phyloP scores from a whole-genome alignment of 2,797 vertebrate genomes.

The Brachymystax lenok region DNA sequence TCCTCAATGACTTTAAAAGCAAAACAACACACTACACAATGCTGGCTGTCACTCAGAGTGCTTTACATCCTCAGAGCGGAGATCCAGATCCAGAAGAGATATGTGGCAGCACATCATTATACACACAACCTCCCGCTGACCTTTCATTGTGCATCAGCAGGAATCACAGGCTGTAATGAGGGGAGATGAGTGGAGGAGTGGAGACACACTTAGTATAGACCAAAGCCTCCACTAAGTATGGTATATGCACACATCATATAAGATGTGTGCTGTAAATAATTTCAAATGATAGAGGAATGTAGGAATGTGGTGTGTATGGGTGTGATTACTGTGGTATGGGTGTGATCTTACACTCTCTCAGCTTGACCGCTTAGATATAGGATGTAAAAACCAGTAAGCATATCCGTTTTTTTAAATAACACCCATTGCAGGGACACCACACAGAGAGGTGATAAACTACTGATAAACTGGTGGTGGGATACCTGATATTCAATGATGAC shows the following conservation, averaged over 20 bases:
- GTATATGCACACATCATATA: too few relatives aligned
- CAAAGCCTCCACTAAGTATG: not conserved
- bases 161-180: constrained; percentile 8
- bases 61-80: too few relatives aligned
- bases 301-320: not conserved
- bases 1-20: not conserved
- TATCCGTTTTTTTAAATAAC: too few relatives aligned
- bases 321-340: not conserved
- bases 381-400: not conserved
- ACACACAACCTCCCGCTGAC: not conserved
- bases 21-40: not conserved
- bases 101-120: not conserved
- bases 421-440: too few relatives aligned
- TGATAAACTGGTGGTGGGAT: not conserved
- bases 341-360: not conserved
- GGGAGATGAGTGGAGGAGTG: not conserved
- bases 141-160: not conserved
- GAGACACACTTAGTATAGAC: not conserved
- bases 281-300: not conserved
- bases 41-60: not conserved
- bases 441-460: not conserved
- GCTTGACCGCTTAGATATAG: not conserved
- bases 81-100: not conserved
- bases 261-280: not conserved
- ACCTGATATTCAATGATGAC: not conserved